A percentile compares a stretch with the other conserved stretches of the same genome.
Evolutionary conservation across 2,888 invertebrate genomes (phyloP).

Genomic region (Drosophila stalkeri): DNA sequence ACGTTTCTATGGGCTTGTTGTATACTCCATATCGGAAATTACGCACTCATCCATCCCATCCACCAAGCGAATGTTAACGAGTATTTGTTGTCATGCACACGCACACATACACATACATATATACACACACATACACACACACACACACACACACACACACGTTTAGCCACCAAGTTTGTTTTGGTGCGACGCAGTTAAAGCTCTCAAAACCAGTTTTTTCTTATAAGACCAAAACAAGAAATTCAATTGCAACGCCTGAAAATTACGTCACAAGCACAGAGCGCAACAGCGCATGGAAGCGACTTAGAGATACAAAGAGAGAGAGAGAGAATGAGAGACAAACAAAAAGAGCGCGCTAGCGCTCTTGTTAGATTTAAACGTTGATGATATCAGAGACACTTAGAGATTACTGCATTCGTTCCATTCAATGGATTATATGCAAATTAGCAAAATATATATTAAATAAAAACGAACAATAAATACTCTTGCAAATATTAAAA

Average conservation of each 20-base stretch:
- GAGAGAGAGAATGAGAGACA: constrained; percentile 7
- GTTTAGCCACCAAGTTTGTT: constrained; percentile 58
- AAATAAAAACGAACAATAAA: background rate
- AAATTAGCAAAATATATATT: background rate
- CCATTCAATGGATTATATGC: constrained; percentile 19
- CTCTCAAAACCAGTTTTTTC: constrained; percentile 73
- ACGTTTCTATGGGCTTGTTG: constrained; percentile 20
- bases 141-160: background rate
- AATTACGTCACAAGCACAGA: constrained; percentile 64
- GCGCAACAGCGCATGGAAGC: background rate
- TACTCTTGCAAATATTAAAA: background rate
- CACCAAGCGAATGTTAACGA: constrained; percentile 1
- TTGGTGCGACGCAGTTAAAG: constrained; percentile 72
- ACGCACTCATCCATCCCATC: constrained; percentile 44
- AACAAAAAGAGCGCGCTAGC: background rate
- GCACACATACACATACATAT: background rate
- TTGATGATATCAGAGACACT: constrained; percentile 32
- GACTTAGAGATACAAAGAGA: constrained; percentile 5
- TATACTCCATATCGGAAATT: constrained; percentile 33
- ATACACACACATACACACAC: background rate
- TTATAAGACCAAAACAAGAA: constrained; percentile 70
- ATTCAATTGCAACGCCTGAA: constrained; percentile 53
- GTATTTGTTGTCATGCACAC: constrained; percentile 7
- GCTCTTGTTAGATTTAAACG: constrained; percentile 20
- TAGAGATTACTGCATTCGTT: constrained; percentile 13